Base-by-base conservation (phyloP, 2,797 vertebrate genomes). In the Myotis findleyi region DNA sequence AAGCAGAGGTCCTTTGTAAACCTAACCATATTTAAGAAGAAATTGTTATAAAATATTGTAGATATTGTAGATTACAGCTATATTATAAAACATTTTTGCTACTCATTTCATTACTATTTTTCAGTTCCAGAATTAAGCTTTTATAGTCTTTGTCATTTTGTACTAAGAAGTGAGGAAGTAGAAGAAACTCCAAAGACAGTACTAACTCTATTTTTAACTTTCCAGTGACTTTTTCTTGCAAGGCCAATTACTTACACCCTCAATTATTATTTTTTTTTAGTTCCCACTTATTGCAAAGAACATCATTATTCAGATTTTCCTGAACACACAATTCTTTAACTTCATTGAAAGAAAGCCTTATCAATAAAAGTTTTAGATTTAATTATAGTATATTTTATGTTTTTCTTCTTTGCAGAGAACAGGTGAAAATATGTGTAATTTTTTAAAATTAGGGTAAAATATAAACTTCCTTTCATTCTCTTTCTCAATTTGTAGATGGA, bases 121-220 rank as follows among this genome's bases (percentile, higher is more conserved):
- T 96, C 41, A 79, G 27, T 75, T 73, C 33, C 23, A 93, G 68
- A 85, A 87, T 91, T 80, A 93, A 96, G 85, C 21, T 91, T 95
- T 89, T 87, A 44, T 81, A 80, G 93, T 59, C 44, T 64, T 69
- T 95, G n/a, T 80, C 84, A 83, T 71, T 95, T 94, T 82, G 38
- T 75, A 57, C 49, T 71, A 86, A 86, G 18, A 89, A 88, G 47
- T 69, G 41, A 72, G 86, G 68, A 71, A 75, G 23, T 38, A 92
- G 49, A 85, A 95, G 82, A 87, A 95, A 95, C 12, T 94, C 53
- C 38, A 79, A 44, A 80, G 80, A 83, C 55, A 55, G 36, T 44
- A 47, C 27, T 79, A 91, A 89, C 72, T 96, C 86, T 96, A 53
- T 93, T 92, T 97, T 87, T 93, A 79, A 75, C 64, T 87, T 77